Evolutionary conservation across 37 sponge, comb jelly and placozoan species (phyloP).

Genomic region (Axinella damicornis): DNA sequence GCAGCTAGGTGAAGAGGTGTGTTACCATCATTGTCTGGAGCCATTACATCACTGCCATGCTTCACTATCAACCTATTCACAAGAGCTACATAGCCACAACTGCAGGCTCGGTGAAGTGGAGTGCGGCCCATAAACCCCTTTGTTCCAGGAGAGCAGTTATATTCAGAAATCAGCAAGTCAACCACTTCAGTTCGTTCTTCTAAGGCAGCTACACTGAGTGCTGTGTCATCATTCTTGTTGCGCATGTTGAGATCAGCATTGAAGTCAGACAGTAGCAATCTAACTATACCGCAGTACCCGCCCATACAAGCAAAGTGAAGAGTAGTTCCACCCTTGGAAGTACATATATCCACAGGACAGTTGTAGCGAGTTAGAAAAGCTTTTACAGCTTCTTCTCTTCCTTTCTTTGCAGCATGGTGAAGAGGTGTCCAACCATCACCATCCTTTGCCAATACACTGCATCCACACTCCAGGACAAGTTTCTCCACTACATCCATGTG

Average conservation of each 20-base stretch:
- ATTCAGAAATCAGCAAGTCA: background rate
- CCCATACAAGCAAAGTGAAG: background rate
- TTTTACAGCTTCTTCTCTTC: too few species aligned
- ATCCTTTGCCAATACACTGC: background rate
- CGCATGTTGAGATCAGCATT: background rate
- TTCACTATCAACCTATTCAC: background rate
- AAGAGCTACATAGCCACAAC: background rate
- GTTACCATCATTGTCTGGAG: background rate
- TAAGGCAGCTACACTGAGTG: background rate
- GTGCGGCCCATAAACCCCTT: background rate
- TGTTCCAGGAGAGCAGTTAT: background rate
- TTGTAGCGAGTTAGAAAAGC: too few species aligned
- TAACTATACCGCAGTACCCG: background rate
- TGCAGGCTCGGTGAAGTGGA: background rate
- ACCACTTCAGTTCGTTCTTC: background rate
- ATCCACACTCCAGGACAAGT: background rate
- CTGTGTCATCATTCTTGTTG: background rate
- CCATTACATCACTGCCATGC: background rate
- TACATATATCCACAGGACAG: background rate
- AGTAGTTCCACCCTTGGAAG: background rate
- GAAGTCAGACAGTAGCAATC: background rate
- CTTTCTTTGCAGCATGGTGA: too few species aligned
- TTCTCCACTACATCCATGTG: background rate
- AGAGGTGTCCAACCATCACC: too few species aligned
- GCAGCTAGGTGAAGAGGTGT: conserved; percentile 25